Base-by-base conservation (phyloP, 2,113 vertebrate species). In the Siniperca knerii region DNA sequence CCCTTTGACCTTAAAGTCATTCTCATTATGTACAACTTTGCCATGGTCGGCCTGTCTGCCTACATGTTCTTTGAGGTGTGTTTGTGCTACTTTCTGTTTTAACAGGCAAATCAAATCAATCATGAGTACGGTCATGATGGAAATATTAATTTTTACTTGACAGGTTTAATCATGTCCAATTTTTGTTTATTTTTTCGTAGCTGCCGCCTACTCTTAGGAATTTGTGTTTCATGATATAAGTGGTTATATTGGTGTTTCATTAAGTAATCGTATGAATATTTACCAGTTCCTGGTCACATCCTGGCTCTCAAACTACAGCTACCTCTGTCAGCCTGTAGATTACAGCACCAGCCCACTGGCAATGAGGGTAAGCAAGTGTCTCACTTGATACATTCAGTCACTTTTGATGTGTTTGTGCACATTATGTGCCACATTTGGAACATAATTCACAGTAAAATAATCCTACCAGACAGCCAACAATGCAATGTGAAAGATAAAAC, bases 1-100 rank as follows among this genome's bases (percentile, higher is more conserved):
- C 79, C 78, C 0, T 74, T 95, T 74, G 90, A 95, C 60, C 92
- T 97, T 75, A 89, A 50, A 77, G 40, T 50, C 9, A 58, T 92
- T 1, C 93, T 97, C 11, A 79, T 95, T 1, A 2, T 91, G 84
- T 96, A 95, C 81, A 95, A 90, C 83, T 94, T 96, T 6, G 2
- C 87, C 46, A 94, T 95, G 91, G 94, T 96, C 33, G 84, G 66
- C 48, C 86, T 96, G n/a, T 95, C 95, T 0, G 90, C 81, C 44
- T 96, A 95, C 79, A 91, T 96, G 93, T 96, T 95, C 87, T 85
- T 92, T 0, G 95, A 97, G 96, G 96, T 97, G 82, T 82, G 75
- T 40, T 6, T 76, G 48, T 61, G 4, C 70, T 71, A 70, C 23
- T 37, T 69, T 71, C 52, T 33, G 42, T 62, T 42, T 40, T 7